Evolutionary conservation across 2,113 vertebrate genomes (phyloP), one percentile per base, ranked within the genome.

Genomic region (Brienomyrus longianalis): DNA sequence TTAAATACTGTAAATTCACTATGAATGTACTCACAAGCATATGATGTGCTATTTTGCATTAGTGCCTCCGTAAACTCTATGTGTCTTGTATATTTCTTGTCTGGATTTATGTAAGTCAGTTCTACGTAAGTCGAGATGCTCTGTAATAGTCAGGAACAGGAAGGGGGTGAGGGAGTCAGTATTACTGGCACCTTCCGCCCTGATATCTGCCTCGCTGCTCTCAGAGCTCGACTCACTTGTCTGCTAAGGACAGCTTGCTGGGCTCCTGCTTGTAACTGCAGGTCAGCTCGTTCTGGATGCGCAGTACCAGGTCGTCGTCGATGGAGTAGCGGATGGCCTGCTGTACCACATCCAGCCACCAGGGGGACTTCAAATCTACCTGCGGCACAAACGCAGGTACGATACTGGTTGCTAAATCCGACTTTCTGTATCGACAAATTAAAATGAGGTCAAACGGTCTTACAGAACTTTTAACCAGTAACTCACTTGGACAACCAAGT

Each of bases 311-410:
- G 9, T 99, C 98, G 1, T 99, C 98, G 15, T 98, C 98, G 0
- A 95, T 93, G 86, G 96, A 94, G 94, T 96, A 96, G 51, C 97
- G 96, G 90, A 97, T 96, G 19, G 98, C 95, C 93, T 93, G 95
- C 91, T 98, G 96, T 89, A 99, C 96, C 15, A 98, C 96, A 51
- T 99, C 98, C 91, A 99, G 92, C 98, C 98, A 99, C 98, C 98
- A 99, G 88, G 97, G 97, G 91, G 97, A 95, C n/a, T 93, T 95
- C 54, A 95, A 91, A 47, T 96, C 95, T 1, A 96, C 95, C 96
- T 96, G 62, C 3, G 88, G 21, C 50, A 87, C 47, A 83, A 3
- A 5, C 11, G 54, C 19, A 86, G 17, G 23, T 23, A 10, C 8
- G 3, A 84, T 5, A 84, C 8, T 7, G 19, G 45, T 43, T 19